These are phyloP conservation scores for Corythucha ciliata DNA, from an alignment of 2,888 invertebrate species.

Conservation along the genomic window DNA sequence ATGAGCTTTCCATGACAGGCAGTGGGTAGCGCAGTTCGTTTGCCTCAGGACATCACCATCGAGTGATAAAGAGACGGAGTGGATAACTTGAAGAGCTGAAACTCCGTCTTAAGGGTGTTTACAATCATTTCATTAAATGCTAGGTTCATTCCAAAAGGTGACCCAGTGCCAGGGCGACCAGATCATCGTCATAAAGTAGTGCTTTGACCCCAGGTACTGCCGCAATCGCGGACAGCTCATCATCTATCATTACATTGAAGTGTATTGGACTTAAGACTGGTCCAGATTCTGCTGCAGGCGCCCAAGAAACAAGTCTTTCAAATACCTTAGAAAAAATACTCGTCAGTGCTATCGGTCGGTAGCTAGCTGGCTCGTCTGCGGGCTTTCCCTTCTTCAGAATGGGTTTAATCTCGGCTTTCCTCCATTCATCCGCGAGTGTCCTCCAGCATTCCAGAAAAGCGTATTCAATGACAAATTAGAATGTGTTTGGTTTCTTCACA, in stretches of 20 bases:
- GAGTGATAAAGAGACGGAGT: neutral
- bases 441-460: neutral
- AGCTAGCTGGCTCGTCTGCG: neutral
- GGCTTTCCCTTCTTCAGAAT: slow-evolving; percentile 2
- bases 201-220: neutral
- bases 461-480: neutral
- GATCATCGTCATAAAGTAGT: neutral
- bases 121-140: neutral
- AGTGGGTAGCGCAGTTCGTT: slow-evolving; percentile 4
- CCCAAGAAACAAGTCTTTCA: neutral
- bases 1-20: neutral
- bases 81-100: slow-evolving; percentile 2
- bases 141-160: slow-evolving; percentile 4
- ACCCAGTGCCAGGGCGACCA: neutral
- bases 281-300: no score
- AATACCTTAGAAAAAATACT: slow-evolving; percentile 2
- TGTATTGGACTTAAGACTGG: neutral
- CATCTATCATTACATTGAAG: slow-evolving; percentile 2
- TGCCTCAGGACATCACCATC: neutral
- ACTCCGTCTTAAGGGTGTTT: slow-evolving; percentile 5
- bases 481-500: neutral
- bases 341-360: slow-evolving; percentile 3
- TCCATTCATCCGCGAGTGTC: neutral
- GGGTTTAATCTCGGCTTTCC: slow-evolving; percentile 6
- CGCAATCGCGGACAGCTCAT: neutral